A percentile compares a stretch with the other conserved stretches of the same genome.
Conservation (phyloP, 30 jellyfish, hydroid and myxozoan genomes). For the Turritopsis rubra region DNA sequence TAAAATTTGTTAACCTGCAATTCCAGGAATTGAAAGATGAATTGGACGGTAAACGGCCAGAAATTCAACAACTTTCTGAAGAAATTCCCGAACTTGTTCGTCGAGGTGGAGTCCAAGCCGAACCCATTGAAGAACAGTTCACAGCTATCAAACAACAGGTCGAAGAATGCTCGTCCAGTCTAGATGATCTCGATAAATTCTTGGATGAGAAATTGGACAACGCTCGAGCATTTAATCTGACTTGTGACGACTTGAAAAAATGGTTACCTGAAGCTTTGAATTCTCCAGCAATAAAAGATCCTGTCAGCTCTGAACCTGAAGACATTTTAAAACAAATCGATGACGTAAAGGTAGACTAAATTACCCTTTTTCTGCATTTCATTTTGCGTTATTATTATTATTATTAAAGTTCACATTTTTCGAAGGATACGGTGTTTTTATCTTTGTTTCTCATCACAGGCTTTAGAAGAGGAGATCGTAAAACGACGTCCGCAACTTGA, state of each 20-base stretch:
- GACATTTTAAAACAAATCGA: slow-evolving; percentile 41
- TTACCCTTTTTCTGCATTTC: background rate
- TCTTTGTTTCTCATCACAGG: slow-evolving; percentile 37
- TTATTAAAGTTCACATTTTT: background rate
- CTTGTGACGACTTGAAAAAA: slow-evolving; percentile 49
- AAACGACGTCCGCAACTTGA: slow-evolving; percentile 56
- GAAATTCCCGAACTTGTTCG: slow-evolving; percentile 33
- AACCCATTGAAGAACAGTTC: slow-evolving; percentile 60
- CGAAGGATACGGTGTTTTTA: too few species aligned
- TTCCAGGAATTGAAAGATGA: slow-evolving; percentile 44
- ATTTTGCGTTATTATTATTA: background rate
- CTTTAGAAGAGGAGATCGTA: slow-evolving; percentile 53
- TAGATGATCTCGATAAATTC: slow-evolving; percentile 44
- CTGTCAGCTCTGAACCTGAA: slow-evolving; percentile 44
- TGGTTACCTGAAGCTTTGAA: slow-evolving; percentile 73
- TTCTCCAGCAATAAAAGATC: slow-evolving; percentile 45
- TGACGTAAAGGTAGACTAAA: slow-evolving; percentile 52
- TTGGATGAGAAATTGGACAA: slow-evolving; percentile 41
- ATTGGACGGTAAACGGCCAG: slow-evolving; percentile 41
- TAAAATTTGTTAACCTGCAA: too few species aligned
- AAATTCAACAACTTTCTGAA: slow-evolving; percentile 20
- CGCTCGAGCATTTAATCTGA: slow-evolving; percentile 44
- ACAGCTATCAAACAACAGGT: slow-evolving; percentile 27
- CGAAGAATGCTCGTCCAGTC: slow-evolving; percentile 26
- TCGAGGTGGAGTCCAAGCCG: slow-evolving; percentile 27